These are phyloP conservation scores for Drosophila pruinosa DNA, from an alignment of 1,140 invertebrate species.

Conservation along the genomic window DNA sequence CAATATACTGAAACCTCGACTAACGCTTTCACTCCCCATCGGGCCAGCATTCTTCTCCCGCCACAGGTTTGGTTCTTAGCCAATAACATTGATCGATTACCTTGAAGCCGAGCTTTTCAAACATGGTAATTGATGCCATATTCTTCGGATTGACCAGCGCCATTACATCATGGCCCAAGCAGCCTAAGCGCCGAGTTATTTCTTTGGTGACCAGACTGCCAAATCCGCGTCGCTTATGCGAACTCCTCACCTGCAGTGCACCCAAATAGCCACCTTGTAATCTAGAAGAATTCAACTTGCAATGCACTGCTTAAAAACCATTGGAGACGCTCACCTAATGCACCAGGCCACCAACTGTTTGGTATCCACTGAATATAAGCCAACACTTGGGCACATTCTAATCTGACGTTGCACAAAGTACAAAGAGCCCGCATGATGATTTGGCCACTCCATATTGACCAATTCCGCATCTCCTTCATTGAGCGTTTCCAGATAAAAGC, in stretches of 20 bases:
- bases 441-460: conserved; percentile 65
- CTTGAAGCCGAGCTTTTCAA: conserved; percentile 77
- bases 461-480: conserved; percentile 51
- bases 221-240: conserved; percentile 76
- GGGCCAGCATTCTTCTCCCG: conserved; percentile 42
- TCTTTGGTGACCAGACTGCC: conserved; percentile 70
- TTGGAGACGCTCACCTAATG: conserved; percentile 47
- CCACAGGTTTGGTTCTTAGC: conserved; percentile 45
- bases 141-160: conserved; percentile 69
- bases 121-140: conserved; percentile 61
- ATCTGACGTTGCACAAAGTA: conserved; percentile 70
- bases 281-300: neutral
- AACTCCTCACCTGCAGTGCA: conserved; percentile 71
- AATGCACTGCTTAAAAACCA: neutral
- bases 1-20: neutral
- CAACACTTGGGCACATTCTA: conserved; percentile 59
- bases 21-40: conserved; percentile 46
- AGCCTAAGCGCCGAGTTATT: conserved; percentile 67
- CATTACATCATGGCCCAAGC: conserved; percentile 73
- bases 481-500: conserved; percentile 39
- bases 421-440: conserved; percentile 68
- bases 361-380: conserved; percentile 43
- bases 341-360: conserved; percentile 73
- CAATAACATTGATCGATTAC: conserved; percentile 65
- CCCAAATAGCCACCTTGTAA: conserved; percentile 79